Percentiles rank a stretch among this genome's conserved stretches.
Conservation (phyloP, 2,888 invertebrate genomes). For the Temnothorax rugatulus region DNA sequence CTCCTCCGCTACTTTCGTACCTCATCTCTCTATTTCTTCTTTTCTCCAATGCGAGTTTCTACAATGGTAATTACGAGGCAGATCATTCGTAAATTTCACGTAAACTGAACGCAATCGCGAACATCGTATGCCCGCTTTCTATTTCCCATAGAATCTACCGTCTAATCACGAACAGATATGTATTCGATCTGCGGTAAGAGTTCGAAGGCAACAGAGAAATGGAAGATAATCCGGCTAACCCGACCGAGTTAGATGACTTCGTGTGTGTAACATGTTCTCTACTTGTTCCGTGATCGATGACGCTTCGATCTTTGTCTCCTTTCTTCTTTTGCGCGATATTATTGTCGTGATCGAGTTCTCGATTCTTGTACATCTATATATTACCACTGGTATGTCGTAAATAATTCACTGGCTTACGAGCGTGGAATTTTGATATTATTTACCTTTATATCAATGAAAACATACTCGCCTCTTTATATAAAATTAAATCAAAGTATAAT, state of each 20-base stretch:
- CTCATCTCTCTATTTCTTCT: constrained; percentile 9
- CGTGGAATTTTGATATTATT: constrained; percentile 12
- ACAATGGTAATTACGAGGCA: constrained; percentile 83
- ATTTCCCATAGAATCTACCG: constrained; percentile 70
- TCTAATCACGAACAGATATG: constrained; percentile 17
- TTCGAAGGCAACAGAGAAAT: constrained; percentile 27
- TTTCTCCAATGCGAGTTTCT: constrained; percentile 71
- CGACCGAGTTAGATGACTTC: constrained; percentile 62
- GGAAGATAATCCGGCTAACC: constrained; percentile 61
- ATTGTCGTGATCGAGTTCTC: constrained; percentile 42
- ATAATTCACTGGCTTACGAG: constrained; percentile 15
- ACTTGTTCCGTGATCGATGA: constrained; percentile 63
- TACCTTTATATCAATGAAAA: constrained; percentile 10
- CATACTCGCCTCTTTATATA: neutral
- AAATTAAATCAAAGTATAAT: neutral
- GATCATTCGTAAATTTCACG: constrained; percentile 79
- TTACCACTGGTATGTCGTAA: neutral
- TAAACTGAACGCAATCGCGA: constrained; percentile 68
- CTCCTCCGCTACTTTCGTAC: constrained; percentile 76
- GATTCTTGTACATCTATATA: neutral
- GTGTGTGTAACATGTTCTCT: constrained; percentile 64
- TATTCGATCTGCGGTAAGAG: constrained; percentile 50
- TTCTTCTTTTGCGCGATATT: constrained; percentile 33
- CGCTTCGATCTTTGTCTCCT: constrained; percentile 56
- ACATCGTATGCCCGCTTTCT: constrained; percentile 72